Evolutionary conservation across 2,797 vertebrate species (phyloP).

Genomic region (Lophius americanus): DNA sequence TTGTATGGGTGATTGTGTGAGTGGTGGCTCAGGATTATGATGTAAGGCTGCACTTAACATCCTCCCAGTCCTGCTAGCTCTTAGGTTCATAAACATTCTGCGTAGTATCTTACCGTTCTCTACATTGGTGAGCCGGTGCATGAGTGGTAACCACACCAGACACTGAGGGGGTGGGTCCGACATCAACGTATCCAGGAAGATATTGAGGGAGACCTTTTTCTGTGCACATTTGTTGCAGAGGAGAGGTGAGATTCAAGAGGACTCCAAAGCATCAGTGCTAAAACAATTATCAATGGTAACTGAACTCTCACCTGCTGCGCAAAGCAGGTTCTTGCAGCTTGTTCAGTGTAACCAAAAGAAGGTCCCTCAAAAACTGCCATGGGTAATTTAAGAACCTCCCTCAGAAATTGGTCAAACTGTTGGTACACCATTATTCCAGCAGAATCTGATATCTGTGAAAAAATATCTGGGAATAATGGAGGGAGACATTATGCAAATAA

Average conservation of each 20-base stretch:
- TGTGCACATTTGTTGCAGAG: conserved; percentile 63
- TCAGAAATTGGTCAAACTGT: conserved; percentile 93
- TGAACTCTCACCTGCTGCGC: conserved; percentile 88
- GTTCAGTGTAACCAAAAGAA: conserved; percentile 96
- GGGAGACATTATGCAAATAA: conserved; percentile 49
- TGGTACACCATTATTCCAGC: conserved; percentile 91
- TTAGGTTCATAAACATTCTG: conserved; percentile 18
- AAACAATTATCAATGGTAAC: conserved; percentile 14
- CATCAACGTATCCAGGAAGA: conserved; percentile 97
- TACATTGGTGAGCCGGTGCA: conserved; percentile 96
- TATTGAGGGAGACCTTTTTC: conserved; percentile 97
- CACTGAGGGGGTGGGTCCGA: conserved; percentile 98
- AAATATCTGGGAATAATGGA: conserved; percentile 88
- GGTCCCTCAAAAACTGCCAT: conserved; percentile 97
- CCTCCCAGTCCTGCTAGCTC: conserved; percentile 7
- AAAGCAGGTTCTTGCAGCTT: conserved; percentile 92
- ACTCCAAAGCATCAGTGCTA: conserved; percentile 9
- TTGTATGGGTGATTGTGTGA: conserved; percentile 14
- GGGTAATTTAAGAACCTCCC: conserved; percentile 94
- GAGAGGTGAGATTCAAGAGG: conserved; percentile 26
- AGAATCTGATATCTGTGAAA: conserved; percentile 96
- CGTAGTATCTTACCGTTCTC: conserved; percentile 89
- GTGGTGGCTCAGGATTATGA: conserved; percentile 47
- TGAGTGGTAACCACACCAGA: conserved; percentile 97
- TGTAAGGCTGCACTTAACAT: conserved; percentile 56